Evolutionary conservation across 2,888 invertebrate genomes (phyloP).

Genomic region (Panzeria rudis): DNA sequence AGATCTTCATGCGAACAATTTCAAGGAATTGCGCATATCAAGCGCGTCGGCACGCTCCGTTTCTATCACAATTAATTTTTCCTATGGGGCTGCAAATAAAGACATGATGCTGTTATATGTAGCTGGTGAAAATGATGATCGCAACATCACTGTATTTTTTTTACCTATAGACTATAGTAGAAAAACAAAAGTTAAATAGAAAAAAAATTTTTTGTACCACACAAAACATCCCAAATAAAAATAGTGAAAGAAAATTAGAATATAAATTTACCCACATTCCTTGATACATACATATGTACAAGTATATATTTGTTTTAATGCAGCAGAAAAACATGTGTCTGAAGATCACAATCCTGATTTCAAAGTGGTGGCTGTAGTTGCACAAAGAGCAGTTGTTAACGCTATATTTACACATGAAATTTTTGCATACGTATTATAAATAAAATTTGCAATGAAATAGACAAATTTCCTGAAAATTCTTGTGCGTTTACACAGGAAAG

Average conservation of each 20-base stretch:
- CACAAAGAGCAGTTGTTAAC: conserved; percentile 25
- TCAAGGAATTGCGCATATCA: conserved; percentile 83
- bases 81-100: conserved; percentile 70
- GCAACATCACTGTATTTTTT: conserved; percentile 14
- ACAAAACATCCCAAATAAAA: conserved; percentile 55
- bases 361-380: conserved; percentile 56
- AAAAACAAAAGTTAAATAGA: not conserved
- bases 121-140: conserved; percentile 28
- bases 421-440: too few relatives aligned
- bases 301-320: conserved; percentile 75
- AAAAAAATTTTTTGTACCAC: conserved; percentile 17
- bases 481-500: too few relatives aligned
- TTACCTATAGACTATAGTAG: conserved; percentile 38
- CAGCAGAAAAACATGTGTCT: conserved; percentile 78
- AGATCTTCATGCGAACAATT: conserved; percentile 81
- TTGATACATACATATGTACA: not conserved
- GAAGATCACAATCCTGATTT: conserved; percentile 82
- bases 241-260: conserved; percentile 74
- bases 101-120: conserved; percentile 63
- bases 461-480: too few relatives aligned
- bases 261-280: conserved; percentile 76
- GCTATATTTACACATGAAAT: too few relatives aligned
- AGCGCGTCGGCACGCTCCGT: conserved; percentile 83
- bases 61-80: conserved; percentile 82
- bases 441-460: too few relatives aligned